Evolutionary conservation across 2,113 vertebrate genomes (phyloP), one percentile per base, ranked within the genome.

Genomic region (Tapirus terrestris): DNA sequence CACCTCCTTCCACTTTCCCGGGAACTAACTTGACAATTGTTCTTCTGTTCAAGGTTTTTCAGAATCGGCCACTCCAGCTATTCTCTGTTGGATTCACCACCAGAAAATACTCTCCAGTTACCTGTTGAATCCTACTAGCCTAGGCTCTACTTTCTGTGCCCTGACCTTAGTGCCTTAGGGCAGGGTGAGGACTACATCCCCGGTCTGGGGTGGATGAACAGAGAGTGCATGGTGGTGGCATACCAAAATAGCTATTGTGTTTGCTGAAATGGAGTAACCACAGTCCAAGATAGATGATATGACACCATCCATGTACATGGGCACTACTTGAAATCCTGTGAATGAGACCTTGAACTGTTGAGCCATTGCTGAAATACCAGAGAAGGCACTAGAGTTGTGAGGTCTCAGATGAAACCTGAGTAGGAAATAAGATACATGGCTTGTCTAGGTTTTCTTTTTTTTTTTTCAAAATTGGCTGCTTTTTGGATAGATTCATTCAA

Each of bases 401-500:
- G 31, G 23, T 72, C 20, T 77, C 14, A 23, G 20, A 43, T 51
- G 36, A 36, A 90, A 93, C 23, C 53, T 31, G 60, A 10, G 43
- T 39, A 88, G 58, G 10, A 92, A 92, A 84, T 45, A 79, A 84
- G 25, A 93, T 39, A 63, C 0, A 51, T 79, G 27, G 8, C 73
- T 70, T 33, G 14, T 63, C n/a, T 13, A 1, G 27, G 43, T 6
- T 5, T 5, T 48, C 5, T 48, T 48, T 33, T 60, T 48, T 48
- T 33, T 60, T 60, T 58, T 27, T 5, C 21, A 27, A 53, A 89
- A 89, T 12, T 56, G 45, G 20, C 39, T 84, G 33, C 36, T 81
- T 85, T 90, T 92, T 80, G 21, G 6, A 76, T 58, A 76, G 25
- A 81, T 82, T 61, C 60, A 90, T 94, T 86, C n/a, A 67, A 85